Conservation (phyloP, 2,113 vertebrate genomes). For the Tangachromis dhanisi region DNA sequence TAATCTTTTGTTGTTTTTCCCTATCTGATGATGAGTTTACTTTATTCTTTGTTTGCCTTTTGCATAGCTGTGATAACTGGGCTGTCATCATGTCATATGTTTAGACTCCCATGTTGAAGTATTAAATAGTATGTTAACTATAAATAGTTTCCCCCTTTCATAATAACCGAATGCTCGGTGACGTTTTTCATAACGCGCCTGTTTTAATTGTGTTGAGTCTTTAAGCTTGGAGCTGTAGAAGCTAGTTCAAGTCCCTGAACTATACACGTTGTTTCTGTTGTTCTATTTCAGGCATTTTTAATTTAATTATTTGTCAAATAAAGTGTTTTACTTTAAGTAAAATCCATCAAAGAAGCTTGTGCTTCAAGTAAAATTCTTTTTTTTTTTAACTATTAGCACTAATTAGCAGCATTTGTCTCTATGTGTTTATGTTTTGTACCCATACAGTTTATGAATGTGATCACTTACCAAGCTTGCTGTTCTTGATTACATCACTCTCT, state of each 20-base stretch:
- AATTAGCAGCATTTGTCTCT: neutral
- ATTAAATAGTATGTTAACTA: neutral
- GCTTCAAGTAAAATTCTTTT: fast-evolving
- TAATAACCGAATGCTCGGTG: neutral
- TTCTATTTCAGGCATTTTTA: neutral
- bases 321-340: neutral
- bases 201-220: neutral
- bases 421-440: neutral
- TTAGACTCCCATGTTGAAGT: neutral
- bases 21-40: neutral
- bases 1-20: neutral
- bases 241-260: neutral
- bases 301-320: neutral
- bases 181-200: neutral
- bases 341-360: neutral
- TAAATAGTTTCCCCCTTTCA: neutral
- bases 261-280: neutral
- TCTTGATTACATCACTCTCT: neutral
- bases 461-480: neutral
- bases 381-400: neutral
- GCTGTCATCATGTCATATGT: neutral
- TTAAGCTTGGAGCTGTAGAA: neutral
- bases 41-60: neutral
- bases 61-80: neutral
- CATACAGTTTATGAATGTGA: neutral